phyloP scores from a whole-genome alignment of 1,140 invertebrate species.

The Pollicipes pollicipes region DNA sequence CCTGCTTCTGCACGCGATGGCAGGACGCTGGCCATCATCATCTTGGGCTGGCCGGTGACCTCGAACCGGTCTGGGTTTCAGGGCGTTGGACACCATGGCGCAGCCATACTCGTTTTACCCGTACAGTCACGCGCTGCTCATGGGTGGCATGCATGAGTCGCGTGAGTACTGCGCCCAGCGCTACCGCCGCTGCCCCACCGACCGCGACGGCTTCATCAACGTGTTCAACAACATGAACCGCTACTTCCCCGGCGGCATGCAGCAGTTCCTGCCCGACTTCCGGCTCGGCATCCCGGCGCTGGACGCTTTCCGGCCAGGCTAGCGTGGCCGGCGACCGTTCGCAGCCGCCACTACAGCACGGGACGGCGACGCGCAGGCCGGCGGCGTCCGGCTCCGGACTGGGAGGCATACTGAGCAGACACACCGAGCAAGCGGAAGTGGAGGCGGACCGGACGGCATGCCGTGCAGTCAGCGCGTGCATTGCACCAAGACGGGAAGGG shows the following conservation, averaged over 20 bases:
- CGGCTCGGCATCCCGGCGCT: background rate
- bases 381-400: too few species aligned
- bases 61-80: background rate
- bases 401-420: too few species aligned
- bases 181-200: slow-evolving; percentile 3
- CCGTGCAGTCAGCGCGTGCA: too few species aligned
- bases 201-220: background rate
- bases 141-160: background rate
- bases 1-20: too few species aligned
- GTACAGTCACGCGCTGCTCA: background rate
- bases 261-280: background rate
- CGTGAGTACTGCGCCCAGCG: background rate
- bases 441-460: too few species aligned
- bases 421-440: too few species aligned
- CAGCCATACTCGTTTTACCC: background rate
- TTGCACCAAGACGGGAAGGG: too few species aligned
- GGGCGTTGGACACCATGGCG: background rate
- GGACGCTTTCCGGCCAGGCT: background rate
- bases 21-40: too few species aligned
- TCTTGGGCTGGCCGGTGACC: too few species aligned
- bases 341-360: background rate
- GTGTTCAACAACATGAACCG: background rate
- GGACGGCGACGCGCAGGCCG: too few species aligned
- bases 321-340: background rate
- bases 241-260: background rate